Conservation (phyloP, 37 sponge, comb jelly and placozoan genomes). For the Theonella swinhoei region DNA sequence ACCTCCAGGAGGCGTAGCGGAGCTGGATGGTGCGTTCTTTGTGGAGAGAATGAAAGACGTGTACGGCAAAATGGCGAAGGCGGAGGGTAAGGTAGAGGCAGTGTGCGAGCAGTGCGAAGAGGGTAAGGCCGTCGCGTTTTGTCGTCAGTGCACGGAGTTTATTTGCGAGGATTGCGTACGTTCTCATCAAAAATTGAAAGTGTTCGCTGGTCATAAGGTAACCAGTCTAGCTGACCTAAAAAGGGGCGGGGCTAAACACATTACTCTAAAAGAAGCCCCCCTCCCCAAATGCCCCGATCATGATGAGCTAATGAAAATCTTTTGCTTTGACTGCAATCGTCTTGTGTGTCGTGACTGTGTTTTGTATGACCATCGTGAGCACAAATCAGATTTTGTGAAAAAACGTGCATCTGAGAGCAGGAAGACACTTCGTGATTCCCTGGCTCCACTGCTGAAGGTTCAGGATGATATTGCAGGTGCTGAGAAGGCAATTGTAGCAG, state of each 20-base stretch:
- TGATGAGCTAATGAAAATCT: slow-evolving; percentile 18
- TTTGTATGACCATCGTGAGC: background rate
- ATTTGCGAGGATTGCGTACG: slow-evolving; percentile 17
- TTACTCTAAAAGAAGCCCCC: background rate
- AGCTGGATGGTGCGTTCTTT: slow-evolving; percentile 2
- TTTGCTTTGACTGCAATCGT: slow-evolving; percentile 36
- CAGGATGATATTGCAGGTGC: background rate
- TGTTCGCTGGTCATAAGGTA: slow-evolving; percentile 15
- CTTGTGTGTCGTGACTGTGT: slow-evolving; percentile 23
- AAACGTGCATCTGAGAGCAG: slow-evolving; percentile 8
- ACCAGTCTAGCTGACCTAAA: background rate
- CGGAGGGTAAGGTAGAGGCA: slow-evolving; percentile 23
- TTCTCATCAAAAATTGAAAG: slow-evolving; percentile 10
- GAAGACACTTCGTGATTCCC: background rate
- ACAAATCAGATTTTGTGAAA: slow-evolving; percentile 19
- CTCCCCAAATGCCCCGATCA: background rate
- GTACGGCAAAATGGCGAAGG: slow-evolving; percentile 24
- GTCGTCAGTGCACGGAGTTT: slow-evolving; percentile 30
- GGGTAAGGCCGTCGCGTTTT: slow-evolving; percentile 17
- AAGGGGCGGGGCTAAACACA: slow-evolving; percentile 17
- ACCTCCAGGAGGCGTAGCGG: background rate
- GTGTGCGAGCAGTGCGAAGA: slow-evolving; percentile 11
- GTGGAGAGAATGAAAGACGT: slow-evolving; percentile 40
- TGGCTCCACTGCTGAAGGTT: background rate
- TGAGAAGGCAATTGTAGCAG: background rate